Evolutionary conservation across 2,113 vertebrate genomes (phyloP).

Genomic region (Tapirus terrestris): DNA sequence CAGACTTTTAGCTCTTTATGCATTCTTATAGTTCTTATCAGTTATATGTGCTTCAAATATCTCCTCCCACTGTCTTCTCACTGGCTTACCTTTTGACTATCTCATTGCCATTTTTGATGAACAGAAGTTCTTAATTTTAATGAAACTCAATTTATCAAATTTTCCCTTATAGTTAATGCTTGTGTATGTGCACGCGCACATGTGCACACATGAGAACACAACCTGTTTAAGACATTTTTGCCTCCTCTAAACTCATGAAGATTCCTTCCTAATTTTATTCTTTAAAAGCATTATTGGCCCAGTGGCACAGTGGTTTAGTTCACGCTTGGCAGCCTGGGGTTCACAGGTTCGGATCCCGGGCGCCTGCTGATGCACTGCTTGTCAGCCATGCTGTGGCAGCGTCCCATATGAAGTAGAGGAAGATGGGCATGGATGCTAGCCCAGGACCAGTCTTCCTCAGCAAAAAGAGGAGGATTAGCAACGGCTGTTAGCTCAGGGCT

Average conservation of each 20-base stretch:
- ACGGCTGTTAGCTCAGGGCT: too few species aligned
- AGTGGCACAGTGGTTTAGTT: too few species aligned
- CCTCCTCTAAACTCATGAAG: background rate
- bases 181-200: background rate
- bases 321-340: too few species aligned
- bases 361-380: too few species aligned
- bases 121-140: background rate
- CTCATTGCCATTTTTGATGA: background rate
- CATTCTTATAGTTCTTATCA: background rate
- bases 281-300: background rate
- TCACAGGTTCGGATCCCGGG: too few species aligned
- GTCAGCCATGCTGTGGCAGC: too few species aligned
- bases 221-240: background rate
- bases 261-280: background rate
- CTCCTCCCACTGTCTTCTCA: background rate
- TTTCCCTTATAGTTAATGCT: background rate
- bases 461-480: too few species aligned
- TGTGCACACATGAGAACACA: background rate
- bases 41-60: background rate
- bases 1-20: background rate
- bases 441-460: too few species aligned
- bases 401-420: too few species aligned
- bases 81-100: background rate
- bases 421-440: too few species aligned
- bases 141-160: background rate